Evolutionary conservation across 2,888 invertebrate species (phyloP), one percentile per base, ranked within the genome.

Genomic region (Barypeithes pellucidus): DNA sequence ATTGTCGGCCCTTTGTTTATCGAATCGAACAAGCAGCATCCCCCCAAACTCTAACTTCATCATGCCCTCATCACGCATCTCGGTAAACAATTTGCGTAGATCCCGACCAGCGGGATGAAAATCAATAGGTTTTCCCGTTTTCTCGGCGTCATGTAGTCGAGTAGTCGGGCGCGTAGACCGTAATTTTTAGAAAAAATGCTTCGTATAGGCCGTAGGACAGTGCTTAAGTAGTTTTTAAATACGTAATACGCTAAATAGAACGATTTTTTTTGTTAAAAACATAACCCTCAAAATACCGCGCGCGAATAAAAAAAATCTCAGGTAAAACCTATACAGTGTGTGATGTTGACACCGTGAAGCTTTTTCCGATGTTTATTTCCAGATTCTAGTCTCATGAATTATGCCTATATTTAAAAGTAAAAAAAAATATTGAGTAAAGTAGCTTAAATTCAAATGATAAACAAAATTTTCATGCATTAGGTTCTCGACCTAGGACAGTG

Each of bases 131-230:
- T 45, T 36, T 36, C 22, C 68, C 29, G 20, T 33, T 41, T 52
- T 24, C 47, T 33, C 33, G 43, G 61, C 66, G 73, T 67, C 67
- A 73, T 73, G 73, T 73, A 73, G 73, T 54, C 52, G 36, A 14
- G 41, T 66, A 33, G 65, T 18, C 65, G 59, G 67, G 61, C 52
- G 36, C 43, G 33, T 36, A 22, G 36, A 57, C 33, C 47, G 60
- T 69, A 69, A 65, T 65, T 73, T 60, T 69, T 68, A 73, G 68
- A 63, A 52, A 73, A 73, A 73, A 65, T 62, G 73, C 73, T 73
- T 73, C 73, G 45, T 16, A 20, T 65, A 73, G 73, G 60, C 61
- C 36, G 24, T 73, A 72, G 72, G 61, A 54, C 72, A 72, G 72
- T 72, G 72, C 72, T 73, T 68, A 50, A 63, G 20, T 73, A 73